Base-by-base conservation (phyloP, 2,113 vertebrate genomes). In the Megatriorchis doriae region DNA sequence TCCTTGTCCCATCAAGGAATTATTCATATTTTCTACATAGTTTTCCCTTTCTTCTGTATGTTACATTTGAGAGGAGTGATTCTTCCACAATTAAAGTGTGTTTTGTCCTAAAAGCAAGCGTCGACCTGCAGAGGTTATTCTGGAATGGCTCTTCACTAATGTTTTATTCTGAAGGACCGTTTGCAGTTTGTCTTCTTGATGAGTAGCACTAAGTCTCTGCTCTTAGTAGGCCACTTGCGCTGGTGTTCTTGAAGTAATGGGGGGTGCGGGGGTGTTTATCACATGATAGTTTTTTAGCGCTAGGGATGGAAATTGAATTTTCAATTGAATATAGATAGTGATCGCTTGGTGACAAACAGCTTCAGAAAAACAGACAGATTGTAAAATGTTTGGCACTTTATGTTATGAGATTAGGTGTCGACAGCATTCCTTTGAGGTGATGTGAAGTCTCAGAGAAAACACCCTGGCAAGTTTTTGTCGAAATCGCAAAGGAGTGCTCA, bases 141-240 rank as follows among this genome's bases (percentile, higher is more conserved):
- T 81, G 55, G n/a, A 53, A 16, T 31, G 43, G 31, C 10, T 38
- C 19, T 73, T 50, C 1, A 1, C 7, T 62, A 47, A 29, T 45
- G 36, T 58, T 81, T 48, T 73, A 13, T 58, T 53, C 63, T 73
- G 40, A 73, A 80, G 18, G 38, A 68, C 21, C 5, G 1, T 86
- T 48, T 74, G 48, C 31, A 22, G 22, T 73, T 91, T 82, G 45
- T 75, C 32, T 13, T 34, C 67, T 40, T 43, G 42, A 36, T 67
- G 27, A 48, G 8, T 8, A 59, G 52, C 55, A 9, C 26, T n/a
- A 26, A 50, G 14, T 50, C 27, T 86, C 47, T 78, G 55, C 50
- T 63, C 2, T 70, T 58, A 34, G 13, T 31, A 34, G 38, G 8
- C 47, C 11, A 1, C 43, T 80, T 34, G 23, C 0, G 0, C 18